phyloP scores from a whole-genome alignment of 2,888 invertebrate genomes.

The Drosophila paramelanica region DNA sequence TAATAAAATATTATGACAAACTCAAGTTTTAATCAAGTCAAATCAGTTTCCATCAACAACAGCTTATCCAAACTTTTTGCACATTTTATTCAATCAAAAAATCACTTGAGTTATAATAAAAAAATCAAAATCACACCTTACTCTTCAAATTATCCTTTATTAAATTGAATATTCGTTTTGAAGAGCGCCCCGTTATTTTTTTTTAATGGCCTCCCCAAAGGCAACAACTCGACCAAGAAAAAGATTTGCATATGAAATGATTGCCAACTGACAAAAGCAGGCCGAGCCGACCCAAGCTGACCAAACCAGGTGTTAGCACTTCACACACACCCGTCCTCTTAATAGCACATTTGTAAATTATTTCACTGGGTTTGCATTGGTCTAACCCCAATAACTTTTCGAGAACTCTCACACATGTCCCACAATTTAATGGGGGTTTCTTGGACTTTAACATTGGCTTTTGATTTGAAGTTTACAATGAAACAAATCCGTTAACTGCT shows the following conservation, averaged over 20 bases:
- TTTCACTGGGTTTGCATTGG: background rate
- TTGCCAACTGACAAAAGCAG: constrained; percentile 49
- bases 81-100: constrained; percentile 46
- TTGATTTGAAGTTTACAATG: constrained; percentile 4
- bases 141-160: constrained; percentile 51
- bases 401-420: constrained; percentile 12
- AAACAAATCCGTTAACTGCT: background rate
- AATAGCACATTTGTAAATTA: background rate
- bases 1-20: background rate
- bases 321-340: constrained; percentile 27
- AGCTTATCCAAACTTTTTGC: constrained; percentile 21
- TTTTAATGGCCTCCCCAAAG: constrained; percentile 23
- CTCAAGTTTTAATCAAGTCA: background rate
- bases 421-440: constrained; percentile 3
- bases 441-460: constrained; percentile 5
- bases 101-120: constrained; percentile 33
- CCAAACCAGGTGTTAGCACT: constrained; percentile 56
- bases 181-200: constrained; percentile 11
- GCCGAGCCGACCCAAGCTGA: constrained; percentile 27
- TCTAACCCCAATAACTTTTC: constrained; percentile 38
- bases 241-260: constrained; percentile 49
- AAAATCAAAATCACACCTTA: constrained; percentile 8
- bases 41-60: constrained; percentile 7
- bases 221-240: constrained; percentile 32
- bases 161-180: constrained; percentile 31